Conservation (phyloP, 2,888 invertebrate species). For the Hermaeophaga mercurialis region DNA sequence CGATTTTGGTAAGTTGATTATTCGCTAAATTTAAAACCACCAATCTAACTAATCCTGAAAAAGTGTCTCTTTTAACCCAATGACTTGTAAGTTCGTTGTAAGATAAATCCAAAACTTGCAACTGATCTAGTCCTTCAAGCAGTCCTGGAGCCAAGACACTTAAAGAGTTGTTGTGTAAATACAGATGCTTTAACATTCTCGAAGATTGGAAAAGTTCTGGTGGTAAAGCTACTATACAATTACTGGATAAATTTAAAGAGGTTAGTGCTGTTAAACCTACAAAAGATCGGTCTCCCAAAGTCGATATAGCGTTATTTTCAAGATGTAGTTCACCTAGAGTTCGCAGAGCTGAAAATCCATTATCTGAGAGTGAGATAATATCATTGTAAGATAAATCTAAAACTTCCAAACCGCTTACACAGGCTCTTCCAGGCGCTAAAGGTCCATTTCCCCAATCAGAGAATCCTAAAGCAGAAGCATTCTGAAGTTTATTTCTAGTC, state of each 20-base stretch:
- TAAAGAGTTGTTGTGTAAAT: slow-evolving; percentile 78
- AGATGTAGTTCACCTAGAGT: slow-evolving; percentile 72
- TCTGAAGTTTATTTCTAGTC: slow-evolving; percentile 78
- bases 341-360: slow-evolving; percentile 71
- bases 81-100: slow-evolving; percentile 76
- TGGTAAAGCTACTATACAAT: slow-evolving; percentile 76
- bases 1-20: slow-evolving; percentile 74
- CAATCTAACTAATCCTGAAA: slow-evolving; percentile 73
- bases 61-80: slow-evolving; percentile 79
- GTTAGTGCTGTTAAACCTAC: slow-evolving; percentile 71
- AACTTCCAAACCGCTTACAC: slow-evolving; percentile 70
- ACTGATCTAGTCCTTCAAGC: slow-evolving; percentile 73
- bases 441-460: slow-evolving; percentile 74
- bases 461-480: slow-evolving; percentile 75
- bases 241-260: slow-evolving; percentile 78
- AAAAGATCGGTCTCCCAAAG: slow-evolving; percentile 76
- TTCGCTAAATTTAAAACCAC: slow-evolving; percentile 76
- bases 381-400: slow-evolving; percentile 78
- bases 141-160: slow-evolving; percentile 76
- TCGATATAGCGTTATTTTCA: slow-evolving; percentile 77
- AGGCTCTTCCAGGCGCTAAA: slow-evolving; percentile 64
- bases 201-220: slow-evolving; percentile 78
- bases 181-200: slow-evolving; percentile 72
- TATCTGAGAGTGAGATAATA: slow-evolving; percentile 71
- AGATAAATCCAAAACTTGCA: slow-evolving; percentile 75